Conservation (phyloP, 2,113 vertebrate species). For the Solea senegalensis region DNA sequence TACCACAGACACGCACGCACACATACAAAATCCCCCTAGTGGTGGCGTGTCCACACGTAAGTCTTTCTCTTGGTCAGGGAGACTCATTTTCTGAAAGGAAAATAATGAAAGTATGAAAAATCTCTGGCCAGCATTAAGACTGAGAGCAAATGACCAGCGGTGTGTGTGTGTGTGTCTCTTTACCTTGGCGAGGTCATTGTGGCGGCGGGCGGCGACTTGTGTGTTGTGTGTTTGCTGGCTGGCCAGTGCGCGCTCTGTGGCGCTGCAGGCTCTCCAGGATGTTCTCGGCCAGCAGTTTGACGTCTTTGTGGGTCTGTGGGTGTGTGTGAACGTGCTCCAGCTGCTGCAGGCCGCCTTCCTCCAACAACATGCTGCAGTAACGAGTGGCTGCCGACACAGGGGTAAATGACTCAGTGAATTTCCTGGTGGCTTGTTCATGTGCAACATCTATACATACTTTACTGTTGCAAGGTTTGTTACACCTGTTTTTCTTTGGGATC, state of each 20-base stretch:
- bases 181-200: constrained; percentile 53
- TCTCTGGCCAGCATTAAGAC: background rate
- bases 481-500: too few species aligned
- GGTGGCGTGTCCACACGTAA: constrained; percentile 2
- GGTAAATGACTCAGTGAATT: background rate
- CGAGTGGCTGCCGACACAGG: constrained; percentile 84
- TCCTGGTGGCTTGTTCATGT: too few species aligned
- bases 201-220: constrained; percentile 26
- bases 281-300: constrained; percentile 87
- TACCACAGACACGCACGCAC: background rate
- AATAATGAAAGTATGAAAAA: background rate
- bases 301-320: constrained; percentile 89
- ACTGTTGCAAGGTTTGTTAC: too few species aligned
- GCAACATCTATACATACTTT: too few species aligned
- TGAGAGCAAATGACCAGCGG: background rate
- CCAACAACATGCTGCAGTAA: constrained; percentile 98
- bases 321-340: constrained; percentile 90
- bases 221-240: constrained; percentile 55
- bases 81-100: constrained; percentile 55
- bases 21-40: constrained; percentile 24
- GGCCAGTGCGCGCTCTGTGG: constrained; percentile 89
- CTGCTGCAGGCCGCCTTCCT: constrained; percentile 94
- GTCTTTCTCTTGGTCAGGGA: constrained; percentile 32
- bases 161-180: background rate
- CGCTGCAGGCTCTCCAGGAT: constrained; percentile 95